Percentiles rank a stretch among this genome's conserved stretches.
phyloP scores from a whole-genome alignment of 1,140 invertebrate genomes.

The Nasonia longicornis region DNA sequence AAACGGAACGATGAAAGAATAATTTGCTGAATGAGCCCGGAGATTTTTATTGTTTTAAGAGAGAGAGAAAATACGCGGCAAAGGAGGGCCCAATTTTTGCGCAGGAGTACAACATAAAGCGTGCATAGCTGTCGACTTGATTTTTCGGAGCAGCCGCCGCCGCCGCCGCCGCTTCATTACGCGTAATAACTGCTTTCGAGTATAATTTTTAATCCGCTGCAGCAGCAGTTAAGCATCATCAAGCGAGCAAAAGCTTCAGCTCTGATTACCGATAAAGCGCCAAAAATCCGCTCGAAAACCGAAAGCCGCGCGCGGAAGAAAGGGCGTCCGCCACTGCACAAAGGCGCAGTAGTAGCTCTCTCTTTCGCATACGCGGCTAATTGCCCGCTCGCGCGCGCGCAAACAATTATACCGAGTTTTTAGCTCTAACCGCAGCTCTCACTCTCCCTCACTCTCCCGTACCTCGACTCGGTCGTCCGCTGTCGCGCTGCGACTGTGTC shows the following conservation, averaged over 20 bases:
- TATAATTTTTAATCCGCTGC: neutral
- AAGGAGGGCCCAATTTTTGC: conserved; percentile 5
- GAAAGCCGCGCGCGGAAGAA: neutral
- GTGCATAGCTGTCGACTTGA: neutral
- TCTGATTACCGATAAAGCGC: too few species aligned
- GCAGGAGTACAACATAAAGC: too few species aligned
- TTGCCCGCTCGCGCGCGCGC: neutral
- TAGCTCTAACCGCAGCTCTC: neutral
- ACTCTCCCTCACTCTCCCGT: neutral
- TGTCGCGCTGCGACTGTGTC: neutral
- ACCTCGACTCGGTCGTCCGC: neutral
- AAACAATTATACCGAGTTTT: conserved; percentile 6
- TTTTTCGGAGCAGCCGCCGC: neutral
- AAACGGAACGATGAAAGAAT: conserved; percentile 44
- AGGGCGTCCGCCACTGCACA: neutral
- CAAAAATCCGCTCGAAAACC: neutral
- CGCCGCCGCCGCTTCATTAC: conserved; percentile 23
- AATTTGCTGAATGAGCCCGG: conserved; percentile 39
- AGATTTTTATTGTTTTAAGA: conserved; percentile 41
- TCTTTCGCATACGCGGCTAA: neutral
- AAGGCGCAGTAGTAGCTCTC: neutral
- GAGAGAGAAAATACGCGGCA: neutral
- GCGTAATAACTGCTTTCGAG: conserved; percentile 32
- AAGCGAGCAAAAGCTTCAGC: neutral
- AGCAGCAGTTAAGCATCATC: too few species aligned